Conservation (phyloP, 2,888 invertebrate species). For the Drosophila nigricruria region DNA sequence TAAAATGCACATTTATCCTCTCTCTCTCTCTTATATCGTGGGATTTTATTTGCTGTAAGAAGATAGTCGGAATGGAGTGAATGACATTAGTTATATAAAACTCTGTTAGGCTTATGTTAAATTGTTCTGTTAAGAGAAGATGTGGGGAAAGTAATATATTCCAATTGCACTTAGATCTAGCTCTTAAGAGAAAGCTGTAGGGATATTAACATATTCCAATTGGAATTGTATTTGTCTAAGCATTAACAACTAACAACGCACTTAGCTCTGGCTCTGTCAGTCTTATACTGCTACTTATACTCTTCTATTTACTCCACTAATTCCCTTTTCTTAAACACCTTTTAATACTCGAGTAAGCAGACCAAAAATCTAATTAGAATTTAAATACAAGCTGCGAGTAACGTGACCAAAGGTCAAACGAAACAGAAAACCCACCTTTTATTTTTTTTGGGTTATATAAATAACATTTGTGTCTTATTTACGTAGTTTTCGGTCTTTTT, state of each 20-base stretch:
- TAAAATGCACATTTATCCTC: conserved; percentile 14
- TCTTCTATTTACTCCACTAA: neutral
- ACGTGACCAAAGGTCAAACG: conserved; percentile 34
- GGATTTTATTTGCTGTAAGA: conserved; percentile 13
- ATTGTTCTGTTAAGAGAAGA: neutral
- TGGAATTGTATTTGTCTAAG: neutral
- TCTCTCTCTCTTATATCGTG: conserved; percentile 20
- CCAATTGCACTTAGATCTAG: no score
- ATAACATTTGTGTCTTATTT: conserved; percentile 56
- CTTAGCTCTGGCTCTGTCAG: neutral
- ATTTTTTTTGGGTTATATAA: conserved; percentile 45
- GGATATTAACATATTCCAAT: no score
- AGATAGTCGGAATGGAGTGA: neutral
- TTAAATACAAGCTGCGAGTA: conserved; percentile 12
- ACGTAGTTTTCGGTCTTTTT: conserved; percentile 14
- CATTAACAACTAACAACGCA: neutral
- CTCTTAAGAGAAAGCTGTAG: no score
- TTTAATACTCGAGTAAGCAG: neutral
- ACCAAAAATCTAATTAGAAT: conserved; percentile 27
- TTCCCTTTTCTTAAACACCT: neutral
- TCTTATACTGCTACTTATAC: no score
- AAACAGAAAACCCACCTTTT: conserved; percentile 9
- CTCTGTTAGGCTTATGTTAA: neutral
- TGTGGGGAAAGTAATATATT: neutral
- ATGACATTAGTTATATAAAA: neutral